Evolutionary conservation across 2,888 invertebrate species (phyloP).

Genomic region (Drosophila ustulata): DNA sequence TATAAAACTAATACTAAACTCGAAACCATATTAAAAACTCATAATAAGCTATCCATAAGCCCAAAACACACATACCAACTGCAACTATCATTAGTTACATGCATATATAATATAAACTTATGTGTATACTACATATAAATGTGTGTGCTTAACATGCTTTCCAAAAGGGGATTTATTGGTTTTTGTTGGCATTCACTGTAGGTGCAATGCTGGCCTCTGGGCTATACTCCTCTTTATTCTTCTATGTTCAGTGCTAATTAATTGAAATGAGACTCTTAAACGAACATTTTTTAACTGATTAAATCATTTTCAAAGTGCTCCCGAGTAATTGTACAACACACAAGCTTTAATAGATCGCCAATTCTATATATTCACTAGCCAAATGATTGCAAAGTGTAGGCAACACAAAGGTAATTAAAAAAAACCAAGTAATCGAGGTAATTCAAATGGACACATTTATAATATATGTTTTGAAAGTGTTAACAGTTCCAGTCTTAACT

Average conservation of each 20-base stretch:
- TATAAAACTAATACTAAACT: slow-evolving; percentile 57
- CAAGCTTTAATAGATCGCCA: slow-evolving; percentile 24
- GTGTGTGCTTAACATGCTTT: slow-evolving; percentile 59
- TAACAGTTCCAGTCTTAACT: slow-evolving; percentile 27
- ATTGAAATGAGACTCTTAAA: background rate
- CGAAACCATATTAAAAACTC: slow-evolving; percentile 55
- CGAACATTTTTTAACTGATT: background rate
- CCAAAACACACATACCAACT: slow-evolving; percentile 39
- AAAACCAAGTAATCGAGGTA: slow-evolving; percentile 33
- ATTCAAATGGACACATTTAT: slow-evolving; percentile 40
- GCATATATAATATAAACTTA: slow-evolving; percentile 37
- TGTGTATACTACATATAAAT: slow-evolving; percentile 50
- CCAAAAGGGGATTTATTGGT: slow-evolving; percentile 44
- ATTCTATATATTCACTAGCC: slow-evolving; percentile 29
- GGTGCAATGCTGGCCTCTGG: slow-evolving; percentile 10
- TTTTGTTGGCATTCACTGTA: slow-evolving; percentile 8
- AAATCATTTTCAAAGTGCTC: slow-evolving; percentile 15
- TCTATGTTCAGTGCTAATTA: slow-evolving; percentile 15
- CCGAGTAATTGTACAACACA: slow-evolving; percentile 19
- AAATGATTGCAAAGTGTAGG: slow-evolving; percentile 23
- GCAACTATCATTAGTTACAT: slow-evolving; percentile 55
- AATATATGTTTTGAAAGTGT: slow-evolving; percentile 43
- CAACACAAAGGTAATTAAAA: background rate
- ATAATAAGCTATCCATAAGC: slow-evolving; percentile 49
- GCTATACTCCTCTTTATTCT: slow-evolving; percentile 12